Evolutionary conservation across 2,113 vertebrate genomes (phyloP), one percentile per base, ranked within the genome.

Genomic region (Apodemus sylvaticus): DNA sequence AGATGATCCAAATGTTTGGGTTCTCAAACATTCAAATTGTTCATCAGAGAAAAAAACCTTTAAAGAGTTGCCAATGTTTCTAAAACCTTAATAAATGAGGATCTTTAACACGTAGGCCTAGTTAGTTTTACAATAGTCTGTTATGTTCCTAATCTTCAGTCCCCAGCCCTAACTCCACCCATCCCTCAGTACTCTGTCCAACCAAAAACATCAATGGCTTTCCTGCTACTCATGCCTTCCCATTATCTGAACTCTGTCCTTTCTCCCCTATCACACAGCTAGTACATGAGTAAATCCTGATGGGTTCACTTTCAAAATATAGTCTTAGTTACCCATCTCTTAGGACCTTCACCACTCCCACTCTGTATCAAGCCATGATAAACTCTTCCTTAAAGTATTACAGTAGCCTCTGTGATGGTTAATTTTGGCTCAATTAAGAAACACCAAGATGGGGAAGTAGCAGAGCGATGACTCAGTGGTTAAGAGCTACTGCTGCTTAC

Each of bases 251-350:
- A 36, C 90, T 26, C 64, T 58, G 34, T 24, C 89, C 11, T 88
- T 79, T 93, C 53, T 71, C 48, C 36, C 48, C 11, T 22, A 82
- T 19, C 48, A 55, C 81, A 66, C 16, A 31, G 31, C 5, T 39
- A 92, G 13, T 53, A 76, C 19, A 81, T 92, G 39, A 92, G 58
- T 60, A 92, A 94, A 83, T 79, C 36, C 45, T 92, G 53, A 16
- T 79, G 39, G 36, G 82, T 92, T 62, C 58, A 64, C 24, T 93
- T 93, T 93, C 36, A 62, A 94, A 94, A 82, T 93, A 79, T 17
- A 62, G 64, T 60, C n/a, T 51, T 29, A 93, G 93, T 68, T 87
- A 26, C 96, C 24, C 8, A 90, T 29, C 66, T 86, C 22, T 86
- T 48, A 96, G n/a, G 36, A 51, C 45, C 22, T 71, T 45, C 24